phyloP scores from a whole-genome alignment of 2,113 vertebrate genomes.

The Perccottus glenii region DNA sequence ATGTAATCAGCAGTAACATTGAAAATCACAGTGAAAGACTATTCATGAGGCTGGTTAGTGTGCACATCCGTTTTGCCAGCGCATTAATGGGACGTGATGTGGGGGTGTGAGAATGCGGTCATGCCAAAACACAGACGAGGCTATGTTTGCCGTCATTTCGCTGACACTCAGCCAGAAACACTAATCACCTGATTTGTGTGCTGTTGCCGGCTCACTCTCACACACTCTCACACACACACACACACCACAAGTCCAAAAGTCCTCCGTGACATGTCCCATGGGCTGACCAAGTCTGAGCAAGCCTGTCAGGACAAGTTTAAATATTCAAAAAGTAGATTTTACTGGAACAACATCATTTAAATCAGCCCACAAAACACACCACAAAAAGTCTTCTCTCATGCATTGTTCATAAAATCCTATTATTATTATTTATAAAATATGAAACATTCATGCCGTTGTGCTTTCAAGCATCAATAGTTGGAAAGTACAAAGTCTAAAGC shows the following conservation, averaged over 20 bases:
- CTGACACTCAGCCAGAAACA: background rate
- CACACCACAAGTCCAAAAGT: conserved; percentile 10
- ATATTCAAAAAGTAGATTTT: conserved; percentile 38
- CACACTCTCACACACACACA: conserved; percentile 18
- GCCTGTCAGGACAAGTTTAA: conserved; percentile 45
- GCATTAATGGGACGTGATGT: conserved; percentile 46
- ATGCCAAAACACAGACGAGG: conserved; percentile 40
- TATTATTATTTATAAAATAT: conserved; percentile 16
- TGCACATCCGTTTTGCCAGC: conserved; percentile 33
- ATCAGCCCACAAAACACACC: conserved; percentile 27
- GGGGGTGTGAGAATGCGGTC: conserved; percentile 33
- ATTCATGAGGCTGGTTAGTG: conserved; percentile 37
- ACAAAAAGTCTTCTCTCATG: conserved; percentile 11
- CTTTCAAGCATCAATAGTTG: conserved; percentile 18
- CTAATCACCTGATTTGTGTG: background rate
- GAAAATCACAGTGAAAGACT: conserved; percentile 42
- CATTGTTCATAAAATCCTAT: conserved; percentile 4
- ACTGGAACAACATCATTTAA: conserved; percentile 26
- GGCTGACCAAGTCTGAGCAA: conserved; percentile 39
- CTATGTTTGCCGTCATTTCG: too few relatives aligned
- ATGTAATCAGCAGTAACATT: conserved; percentile 47
- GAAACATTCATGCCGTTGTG: conserved; percentile 24
- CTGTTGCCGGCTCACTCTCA: conserved; percentile 36
- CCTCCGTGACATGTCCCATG: conserved; percentile 22
- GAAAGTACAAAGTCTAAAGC: conserved; percentile 5